Evolutionary conservation across 2,113 vertebrate genomes (phyloP), one percentile per base, ranked within the genome.

Genomic region (Aythya baeri): DNA sequence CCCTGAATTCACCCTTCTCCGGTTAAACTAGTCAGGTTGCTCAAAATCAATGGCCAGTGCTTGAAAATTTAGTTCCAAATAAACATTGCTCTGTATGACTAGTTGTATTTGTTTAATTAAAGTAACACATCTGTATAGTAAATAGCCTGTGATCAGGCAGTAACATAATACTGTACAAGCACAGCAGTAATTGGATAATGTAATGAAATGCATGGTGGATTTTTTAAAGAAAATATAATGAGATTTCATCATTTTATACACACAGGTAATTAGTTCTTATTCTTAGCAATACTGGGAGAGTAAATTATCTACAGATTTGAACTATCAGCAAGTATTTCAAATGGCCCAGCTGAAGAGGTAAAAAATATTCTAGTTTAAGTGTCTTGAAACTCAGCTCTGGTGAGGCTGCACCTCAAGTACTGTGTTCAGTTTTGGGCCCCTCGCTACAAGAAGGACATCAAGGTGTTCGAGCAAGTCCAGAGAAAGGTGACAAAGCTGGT

Each of bases 41-140:
- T 36, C 32, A 74, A 34, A 50, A 86, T 83, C 61, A 77, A 18
- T 46, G 18, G 21, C 8, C 62, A 77, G 54, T 83, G 15, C n/a
- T 49, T 63, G 61, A 89, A 50, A 93, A 91, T 83, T 90, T 94
- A 44, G 55, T 77, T 94, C 88, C 71, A 31, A 96, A 95, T 94
- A 97, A 97, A 97, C 38, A 31, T 96, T 96, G 78, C 91, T 97
- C 96, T 95, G 72, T 97, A 90, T 96, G 92, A 91, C 75, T 97
- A 97, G 96, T 92, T 97, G 93, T 89, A 97, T 98, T 98, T 97
- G 95, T 98, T 98, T 98, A 98, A 98, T 98, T 98, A 97, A 98
- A 98, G 97, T 97, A 97, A 97, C 97, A 97, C 83, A 97, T 97
- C 97, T 97, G 94, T 97, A 97, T 96, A 97, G 95, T 97, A 98